A percentile compares a stretch with the other conserved stretches of the same genome.
These are phyloP conservation scores for Myiagra hebetior DNA, from an alignment of 2,113 vertebrate genomes.

Conservation along the genomic window DNA sequence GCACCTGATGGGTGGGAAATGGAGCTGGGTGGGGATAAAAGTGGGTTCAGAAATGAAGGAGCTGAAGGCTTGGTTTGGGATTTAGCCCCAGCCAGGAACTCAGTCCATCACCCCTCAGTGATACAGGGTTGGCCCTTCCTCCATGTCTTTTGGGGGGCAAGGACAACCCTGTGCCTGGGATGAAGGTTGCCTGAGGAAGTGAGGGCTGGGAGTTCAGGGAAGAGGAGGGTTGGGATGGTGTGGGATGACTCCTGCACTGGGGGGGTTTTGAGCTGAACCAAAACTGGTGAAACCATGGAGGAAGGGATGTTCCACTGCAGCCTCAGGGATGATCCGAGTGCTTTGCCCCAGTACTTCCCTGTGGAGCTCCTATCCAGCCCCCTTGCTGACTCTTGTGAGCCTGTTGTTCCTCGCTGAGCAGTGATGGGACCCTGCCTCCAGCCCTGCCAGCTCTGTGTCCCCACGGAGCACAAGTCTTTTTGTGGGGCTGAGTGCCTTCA, in stretches of 20 bases:
- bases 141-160: rapidly evolving
- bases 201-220: neutral
- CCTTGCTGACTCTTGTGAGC: neutral
- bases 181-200: neutral
- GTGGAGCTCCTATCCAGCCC: neutral
- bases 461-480: rapidly evolving
- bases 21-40: neutral
- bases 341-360: neutral
- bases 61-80: neutral
- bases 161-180: neutral
- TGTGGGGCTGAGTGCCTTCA: rapidly evolving
- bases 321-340: too few species aligned
- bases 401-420: neutral
- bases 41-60: neutral
- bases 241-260: rapidly evolving
- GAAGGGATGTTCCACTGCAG: neutral
- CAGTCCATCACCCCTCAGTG: rapidly evolving
- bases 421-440: neutral
- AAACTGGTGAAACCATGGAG: neutral
- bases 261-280: neutral
- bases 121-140: neutral
- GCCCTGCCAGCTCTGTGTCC: neutral
- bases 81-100: neutral
- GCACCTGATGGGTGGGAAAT: neutral
- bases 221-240: neutral